Evolutionary conservation across 2,888 invertebrate species (phyloP), one percentile per base, ranked within the genome.

Genomic region (Myathropa florea): DNA sequence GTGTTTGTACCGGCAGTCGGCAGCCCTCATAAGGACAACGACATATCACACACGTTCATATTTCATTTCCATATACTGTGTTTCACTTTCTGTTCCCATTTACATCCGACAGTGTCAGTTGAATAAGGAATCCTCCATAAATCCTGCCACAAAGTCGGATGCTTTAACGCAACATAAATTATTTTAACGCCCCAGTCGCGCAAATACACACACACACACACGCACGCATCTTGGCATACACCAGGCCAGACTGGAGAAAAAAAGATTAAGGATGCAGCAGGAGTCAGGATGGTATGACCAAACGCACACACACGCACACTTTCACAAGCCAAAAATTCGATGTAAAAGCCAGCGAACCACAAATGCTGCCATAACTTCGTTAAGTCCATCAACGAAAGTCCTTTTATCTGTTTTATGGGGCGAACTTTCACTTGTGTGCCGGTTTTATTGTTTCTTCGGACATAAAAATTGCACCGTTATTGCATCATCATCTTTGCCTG

Each of bases 111-210:
- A 65, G 21, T 73, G 77, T 73, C 77, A 81, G 81, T 81, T 18
- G 85, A 85, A 85, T 85, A 85, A 81, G 75, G 70, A 79, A 73
- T 70, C 57, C 60, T 2, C 64, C 73, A 85, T 85, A 81, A 85
- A 85, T 85, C 63, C 64, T 81, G 85, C 70, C 73, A 77, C 85
- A 85, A 81, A 81, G 81, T 85, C 85, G 81, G 85, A 85, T 81
- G 81, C 81, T 85, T 81, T 77, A 81, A 85, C 81, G 81, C 81
- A 85, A 85, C 85, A 85, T 85, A 85, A 85, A 85, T 85, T 81
- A 85, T 85, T 85, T 81, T 70, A 77, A 81, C 81, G 59, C 85
- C 72, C 76, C 59, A 28, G 46, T 46, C 46, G 46, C 77, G 60
- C 64, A 36, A 2, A 14, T n/a, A 65, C 59, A 46, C 24, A 63